Base-by-base conservation (phyloP, 2,113 vertebrate genomes). In the Thryonomys swinderianus region DNA sequence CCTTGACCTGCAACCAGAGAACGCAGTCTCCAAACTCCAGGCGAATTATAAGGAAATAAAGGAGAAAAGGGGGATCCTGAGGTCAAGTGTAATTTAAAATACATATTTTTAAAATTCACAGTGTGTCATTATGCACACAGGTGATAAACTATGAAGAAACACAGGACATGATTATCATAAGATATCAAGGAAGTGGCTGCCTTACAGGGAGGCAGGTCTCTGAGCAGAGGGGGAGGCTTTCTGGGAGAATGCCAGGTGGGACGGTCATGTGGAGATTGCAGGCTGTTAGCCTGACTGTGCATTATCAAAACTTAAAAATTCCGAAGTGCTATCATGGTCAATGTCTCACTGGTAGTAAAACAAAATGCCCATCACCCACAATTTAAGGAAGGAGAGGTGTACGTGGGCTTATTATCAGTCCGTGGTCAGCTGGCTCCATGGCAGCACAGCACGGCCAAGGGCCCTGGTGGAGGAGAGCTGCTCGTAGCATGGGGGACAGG, bases 231-330 rank as follows among this genome's bases (percentile, higher is more conserved):
- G 21, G 55, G 69, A 30, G 11, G 25, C 12, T 42, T 20, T 27
- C 3, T 9, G 64, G 2, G 21, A 69, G 23, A 62, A 61, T 12
- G 27, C 27, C 11, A 12, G 32, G 21, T 61, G 12, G 51, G 3
- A 1, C 32, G 59, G 69, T 16, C 0, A 1, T 5, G 5, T 34
- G 10, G 53, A 17, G 2, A 27, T 42, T 9, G 18, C 17, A 27
- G 16, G 10, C 45, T 55, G 7, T 18, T 21, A 18, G 7, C 23
- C 7, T 78, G 18, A 21, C 7, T 27, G 55, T 21, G 42, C 42
- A 42, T 81, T 32, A 20, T 40, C 61, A 61, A 66, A 25, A 51
- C 66, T 71, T 25, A 23, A 23, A 71, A 10, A 71, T 5, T 25
- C 4, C 3, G 1, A 10, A 69, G 37, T 13, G 10, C 21, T 42